phyloP scores from a whole-genome alignment of 2,888 invertebrate genomes.

The Leptogaster cylindrica region DNA sequence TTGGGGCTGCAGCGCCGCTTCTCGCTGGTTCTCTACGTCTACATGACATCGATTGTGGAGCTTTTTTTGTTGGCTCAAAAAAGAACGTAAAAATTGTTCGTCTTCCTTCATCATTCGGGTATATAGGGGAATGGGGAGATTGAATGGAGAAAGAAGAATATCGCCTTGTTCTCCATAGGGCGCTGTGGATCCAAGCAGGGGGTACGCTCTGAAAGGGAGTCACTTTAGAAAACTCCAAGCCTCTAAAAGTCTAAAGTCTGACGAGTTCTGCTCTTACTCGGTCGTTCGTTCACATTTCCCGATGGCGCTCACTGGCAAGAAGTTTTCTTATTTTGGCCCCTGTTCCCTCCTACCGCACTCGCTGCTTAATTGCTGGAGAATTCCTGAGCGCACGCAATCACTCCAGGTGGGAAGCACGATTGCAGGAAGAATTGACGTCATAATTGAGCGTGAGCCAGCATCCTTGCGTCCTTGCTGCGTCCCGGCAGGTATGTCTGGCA shows the following conservation, averaged over 20 bases:
- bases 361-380: constrained; percentile 12
- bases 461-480: neutral
- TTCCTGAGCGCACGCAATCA: neutral
- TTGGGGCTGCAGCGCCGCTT: constrained; percentile 30
- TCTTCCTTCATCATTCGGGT: constrained; percentile 38
- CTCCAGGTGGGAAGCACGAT: constrained; percentile 6
- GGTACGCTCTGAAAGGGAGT: constrained; percentile 34
- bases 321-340: constrained; percentile 40
- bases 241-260: constrained; percentile 43
- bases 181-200: neutral
- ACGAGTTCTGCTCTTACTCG: constrained; percentile 49
- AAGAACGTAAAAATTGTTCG: constrained; percentile 36
- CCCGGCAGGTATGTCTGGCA: too few species aligned
- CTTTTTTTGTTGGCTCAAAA: constrained; percentile 28
- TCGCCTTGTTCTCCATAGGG: constrained; percentile 42
- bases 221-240: constrained; percentile 35
- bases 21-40: constrained; percentile 2
- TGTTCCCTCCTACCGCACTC: constrained; percentile 13
- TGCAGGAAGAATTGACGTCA: neutral
- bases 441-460: neutral
- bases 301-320: constrained; percentile 43
- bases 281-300: constrained; percentile 50
- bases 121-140: constrained; percentile 22
- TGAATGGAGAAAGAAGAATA: constrained; percentile 44
- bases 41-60: constrained; percentile 43